A percentile compares a stretch with the other conserved stretches of the same genome.
Conservation (phyloP, 2,888 invertebrate genomes). For the Zelleria hepariella region DNA sequence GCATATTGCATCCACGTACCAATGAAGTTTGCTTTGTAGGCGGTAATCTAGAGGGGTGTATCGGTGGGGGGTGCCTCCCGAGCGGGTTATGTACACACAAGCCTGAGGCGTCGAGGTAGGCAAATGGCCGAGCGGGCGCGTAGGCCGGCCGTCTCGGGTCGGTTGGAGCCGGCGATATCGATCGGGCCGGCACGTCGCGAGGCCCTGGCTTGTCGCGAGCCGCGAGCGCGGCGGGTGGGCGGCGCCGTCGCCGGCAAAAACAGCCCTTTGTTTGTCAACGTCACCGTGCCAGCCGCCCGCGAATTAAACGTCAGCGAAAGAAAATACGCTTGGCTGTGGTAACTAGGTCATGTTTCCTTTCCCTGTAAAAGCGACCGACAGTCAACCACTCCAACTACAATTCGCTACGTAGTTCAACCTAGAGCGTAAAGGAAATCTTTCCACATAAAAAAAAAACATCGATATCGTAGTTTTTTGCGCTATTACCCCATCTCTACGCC, state of each 20-base stretch:
- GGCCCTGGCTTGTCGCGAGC: slow-evolving; percentile 43
- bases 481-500: slow-evolving; percentile 35
- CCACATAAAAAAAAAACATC: not conserved
- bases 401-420: no score
- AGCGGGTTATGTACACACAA: slow-evolving; percentile 68
- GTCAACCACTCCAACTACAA: no score
- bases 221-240: slow-evolving; percentile 53
- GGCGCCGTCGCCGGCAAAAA: slow-evolving; percentile 26
- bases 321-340: not conserved
- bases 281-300: not conserved
- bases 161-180: slow-evolving; percentile 63
- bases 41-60: slow-evolving; percentile 69
- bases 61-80: slow-evolving; percentile 52
- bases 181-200: slow-evolving; percentile 53
- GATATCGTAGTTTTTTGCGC: slow-evolving; percentile 7
- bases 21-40: slow-evolving; percentile 72
- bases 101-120: slow-evolving; percentile 71
- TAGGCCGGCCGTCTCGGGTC: slow-evolving; percentile 66
- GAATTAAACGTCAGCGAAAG: slow-evolving; percentile 6
- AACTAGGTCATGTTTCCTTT: not conserved
- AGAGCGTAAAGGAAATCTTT: not conserved
- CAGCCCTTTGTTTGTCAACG: slow-evolving; percentile 6
- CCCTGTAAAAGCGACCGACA: not conserved
- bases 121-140: slow-evolving; percentile 68
- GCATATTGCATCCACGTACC: slow-evolving; percentile 72